phyloP scores from a whole-genome alignment of 2,797 vertebrate genomes.

The Eidolon dupreanum region DNA sequence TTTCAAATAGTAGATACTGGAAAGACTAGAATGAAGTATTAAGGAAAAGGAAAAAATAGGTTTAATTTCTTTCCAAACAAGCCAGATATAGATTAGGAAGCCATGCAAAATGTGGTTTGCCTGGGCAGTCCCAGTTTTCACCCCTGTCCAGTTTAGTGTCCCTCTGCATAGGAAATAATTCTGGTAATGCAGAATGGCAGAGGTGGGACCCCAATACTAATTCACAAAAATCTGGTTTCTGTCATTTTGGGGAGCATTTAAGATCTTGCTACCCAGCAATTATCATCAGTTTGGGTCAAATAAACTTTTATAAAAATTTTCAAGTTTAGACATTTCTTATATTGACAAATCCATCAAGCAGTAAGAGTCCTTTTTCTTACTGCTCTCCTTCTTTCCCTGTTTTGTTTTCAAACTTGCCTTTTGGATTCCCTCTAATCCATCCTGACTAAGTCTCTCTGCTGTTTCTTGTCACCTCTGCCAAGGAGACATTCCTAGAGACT shows the following conservation, averaged over 20 bases:
- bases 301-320: background rate
- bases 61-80: background rate
- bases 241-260: background rate
- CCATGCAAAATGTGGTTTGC: background rate
- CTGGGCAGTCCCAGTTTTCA: background rate
- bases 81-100: background rate
- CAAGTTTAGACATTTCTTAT: background rate
- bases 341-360: background rate
- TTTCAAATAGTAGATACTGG: background rate
- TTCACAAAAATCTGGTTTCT: background rate
- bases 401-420: background rate
- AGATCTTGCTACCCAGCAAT: background rate
- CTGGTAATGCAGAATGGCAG: background rate
- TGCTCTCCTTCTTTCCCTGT: background rate
- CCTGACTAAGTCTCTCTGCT: background rate
- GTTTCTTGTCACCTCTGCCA: background rate
- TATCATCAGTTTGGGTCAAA: background rate
- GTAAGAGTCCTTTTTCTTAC: background rate
- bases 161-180: background rate
- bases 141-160: background rate
- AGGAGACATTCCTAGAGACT: background rate
- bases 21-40: background rate
- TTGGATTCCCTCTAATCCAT: background rate
- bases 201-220: background rate
- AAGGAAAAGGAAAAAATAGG: background rate